Evolutionary conservation across 64 coral and sea anemone genomes (phyloP).

Genomic region (Pachyseris speciosa): DNA sequence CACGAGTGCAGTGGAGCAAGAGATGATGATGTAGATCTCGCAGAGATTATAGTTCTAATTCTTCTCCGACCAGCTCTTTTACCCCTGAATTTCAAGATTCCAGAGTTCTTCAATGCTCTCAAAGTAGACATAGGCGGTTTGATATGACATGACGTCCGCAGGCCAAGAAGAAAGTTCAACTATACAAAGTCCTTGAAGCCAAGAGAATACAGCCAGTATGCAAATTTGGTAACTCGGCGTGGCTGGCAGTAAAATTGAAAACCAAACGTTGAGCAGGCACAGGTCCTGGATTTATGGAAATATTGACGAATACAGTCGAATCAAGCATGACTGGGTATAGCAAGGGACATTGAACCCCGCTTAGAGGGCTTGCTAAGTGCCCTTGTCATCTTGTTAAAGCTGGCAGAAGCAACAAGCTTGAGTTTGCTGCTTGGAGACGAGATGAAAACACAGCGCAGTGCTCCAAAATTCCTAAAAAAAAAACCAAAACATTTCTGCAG

Average conservation of each 20-base stretch:
- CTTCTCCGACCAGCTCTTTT: constrained; percentile 21
- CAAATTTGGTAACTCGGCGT: too few species aligned
- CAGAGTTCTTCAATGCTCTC: background rate
- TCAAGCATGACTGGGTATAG: background rate
- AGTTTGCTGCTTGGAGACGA: too few species aligned
- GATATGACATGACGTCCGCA: background rate
- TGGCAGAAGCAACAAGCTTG: too few species aligned
- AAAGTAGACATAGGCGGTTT: background rate
- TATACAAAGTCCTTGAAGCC: background rate
- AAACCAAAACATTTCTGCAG: too few species aligned
- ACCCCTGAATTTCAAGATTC: constrained; percentile 11
- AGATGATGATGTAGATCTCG: background rate
- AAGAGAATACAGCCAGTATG: too few species aligned
- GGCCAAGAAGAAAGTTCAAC: background rate
- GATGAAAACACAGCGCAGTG: too few species aligned
- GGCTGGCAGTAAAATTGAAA: too few species aligned
- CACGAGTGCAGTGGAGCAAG: background rate
- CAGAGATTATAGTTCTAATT: constrained; percentile 9
- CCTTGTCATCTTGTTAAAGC: too few species aligned
- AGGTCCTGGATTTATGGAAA: background rate
- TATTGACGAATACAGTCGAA: background rate
- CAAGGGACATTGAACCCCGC: background rate
- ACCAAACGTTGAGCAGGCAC: background rate
- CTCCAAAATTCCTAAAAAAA: too few species aligned
- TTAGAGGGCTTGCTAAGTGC: too few species aligned